These are phyloP conservation scores for Troilus luridus DNA, from an alignment of 2,888 invertebrate genomes.

Conservation along the genomic window DNA sequence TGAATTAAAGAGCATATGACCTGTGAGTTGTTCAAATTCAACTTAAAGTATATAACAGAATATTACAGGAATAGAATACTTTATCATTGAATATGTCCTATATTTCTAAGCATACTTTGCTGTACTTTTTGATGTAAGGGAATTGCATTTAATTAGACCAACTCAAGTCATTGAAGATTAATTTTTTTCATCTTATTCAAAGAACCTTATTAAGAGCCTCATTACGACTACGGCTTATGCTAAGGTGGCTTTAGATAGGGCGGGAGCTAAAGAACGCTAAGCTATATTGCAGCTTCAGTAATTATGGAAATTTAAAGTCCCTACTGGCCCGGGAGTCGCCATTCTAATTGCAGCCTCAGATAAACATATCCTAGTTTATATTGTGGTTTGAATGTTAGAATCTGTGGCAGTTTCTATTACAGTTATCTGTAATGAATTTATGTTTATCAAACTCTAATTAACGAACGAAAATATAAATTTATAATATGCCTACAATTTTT, in stretches of 20 bases:
- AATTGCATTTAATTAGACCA: not conserved
- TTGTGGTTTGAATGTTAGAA: not conserved
- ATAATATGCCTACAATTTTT: too few relatives aligned
- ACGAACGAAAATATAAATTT: too few relatives aligned
- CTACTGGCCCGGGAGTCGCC: not conserved
- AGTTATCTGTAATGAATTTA: not conserved
- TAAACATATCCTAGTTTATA: conserved; percentile 42
- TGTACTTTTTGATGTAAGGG: not conserved
- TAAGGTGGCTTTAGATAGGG: conserved; percentile 16
- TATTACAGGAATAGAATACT: too few relatives aligned
- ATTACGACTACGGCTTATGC: not conserved
- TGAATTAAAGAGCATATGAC: too few relatives aligned
- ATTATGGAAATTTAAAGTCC: conserved; percentile 27
- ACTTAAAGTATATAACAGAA: too few relatives aligned
- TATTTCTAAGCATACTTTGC: not conserved
- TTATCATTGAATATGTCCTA: too few relatives aligned
- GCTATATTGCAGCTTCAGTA: not conserved
- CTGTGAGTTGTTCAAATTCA: too few relatives aligned
- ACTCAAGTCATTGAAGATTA: not conserved
- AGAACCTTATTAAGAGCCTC: not conserved
- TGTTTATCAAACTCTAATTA: not conserved
- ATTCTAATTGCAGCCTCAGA: not conserved
- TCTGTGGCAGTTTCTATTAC: not conserved
- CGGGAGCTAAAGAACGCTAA: not conserved
- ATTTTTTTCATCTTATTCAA: not conserved